Conservation (phyloP, 2,113 vertebrate species). For the Gadus macrocephalus region DNA sequence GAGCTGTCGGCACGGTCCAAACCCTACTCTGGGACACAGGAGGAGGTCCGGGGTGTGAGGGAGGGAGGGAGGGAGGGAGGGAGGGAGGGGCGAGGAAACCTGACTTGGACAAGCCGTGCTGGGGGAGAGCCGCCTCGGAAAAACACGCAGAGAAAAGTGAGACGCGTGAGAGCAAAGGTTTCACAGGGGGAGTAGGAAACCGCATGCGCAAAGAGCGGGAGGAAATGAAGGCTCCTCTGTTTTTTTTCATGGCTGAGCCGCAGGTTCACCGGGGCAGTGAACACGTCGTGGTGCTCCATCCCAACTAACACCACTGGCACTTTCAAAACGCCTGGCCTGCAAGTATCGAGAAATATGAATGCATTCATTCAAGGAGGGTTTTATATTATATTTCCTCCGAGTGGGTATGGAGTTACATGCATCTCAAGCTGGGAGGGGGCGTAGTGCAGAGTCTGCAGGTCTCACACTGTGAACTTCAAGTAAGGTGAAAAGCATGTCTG, state of each 20-base stretch:
- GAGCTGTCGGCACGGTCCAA: slow-evolving; percentile 49
- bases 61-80: no score
- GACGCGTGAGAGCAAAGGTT: slow-evolving; percentile 66
- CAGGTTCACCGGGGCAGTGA: slow-evolving; percentile 40
- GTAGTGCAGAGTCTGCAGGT: slow-evolving; percentile 40
- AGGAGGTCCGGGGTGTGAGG: slow-evolving; percentile 29
- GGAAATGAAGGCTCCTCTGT: slow-evolving; percentile 59
- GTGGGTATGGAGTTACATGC: slow-evolving; percentile 30
- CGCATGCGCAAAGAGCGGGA: slow-evolving; percentile 40
- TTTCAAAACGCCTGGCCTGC: neutral
- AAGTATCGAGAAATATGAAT: slow-evolving; percentile 35
- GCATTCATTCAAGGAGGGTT: neutral
- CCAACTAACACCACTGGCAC: slow-evolving; percentile 31
- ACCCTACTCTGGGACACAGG: slow-evolving; percentile 49
- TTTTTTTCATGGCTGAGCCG: slow-evolving; percentile 31
- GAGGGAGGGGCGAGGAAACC: slow-evolving; percentile 41
- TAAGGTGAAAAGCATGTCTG: slow-evolving; percentile 11
- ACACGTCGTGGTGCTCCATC: slow-evolving; percentile 38
- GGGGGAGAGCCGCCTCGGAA: slow-evolving; percentile 48
- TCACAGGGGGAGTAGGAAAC: slow-evolving; percentile 42
- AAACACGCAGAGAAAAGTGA: slow-evolving; percentile 59
- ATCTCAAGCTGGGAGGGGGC: slow-evolving; percentile 40
- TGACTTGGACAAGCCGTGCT: slow-evolving; percentile 38
- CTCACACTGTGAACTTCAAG: slow-evolving; percentile 20
- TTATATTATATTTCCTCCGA: no score